Conservation (phyloP, 2,888 invertebrate species). For the Plebejus anna region DNA sequence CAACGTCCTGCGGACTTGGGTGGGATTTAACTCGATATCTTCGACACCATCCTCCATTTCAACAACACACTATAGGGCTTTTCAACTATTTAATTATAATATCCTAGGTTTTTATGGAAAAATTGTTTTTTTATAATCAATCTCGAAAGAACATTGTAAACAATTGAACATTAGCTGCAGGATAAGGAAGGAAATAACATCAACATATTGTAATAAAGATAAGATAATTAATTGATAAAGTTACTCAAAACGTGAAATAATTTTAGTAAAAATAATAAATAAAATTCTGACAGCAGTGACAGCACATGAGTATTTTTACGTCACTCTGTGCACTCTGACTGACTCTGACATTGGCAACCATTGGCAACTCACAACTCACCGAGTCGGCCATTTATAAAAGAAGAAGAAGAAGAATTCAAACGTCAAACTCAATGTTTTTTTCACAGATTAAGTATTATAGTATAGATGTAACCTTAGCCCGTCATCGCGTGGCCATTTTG, state of each 20-base stretch:
- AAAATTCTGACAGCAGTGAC: no score
- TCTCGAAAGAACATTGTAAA: background rate
- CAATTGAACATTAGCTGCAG: background rate
- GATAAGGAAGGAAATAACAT: background rate
- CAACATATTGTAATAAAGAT: background rate
- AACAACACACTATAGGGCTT: background rate
- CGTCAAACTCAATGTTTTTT: no score
- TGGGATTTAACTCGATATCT: slow-evolving; percentile 48
- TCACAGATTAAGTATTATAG: no score
- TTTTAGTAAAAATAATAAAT: background rate
- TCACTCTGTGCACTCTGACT: no score
- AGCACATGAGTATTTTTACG: no score
- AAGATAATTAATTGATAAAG: slow-evolving; percentile 7
- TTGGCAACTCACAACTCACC: no score
- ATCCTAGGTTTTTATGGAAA: background rate
- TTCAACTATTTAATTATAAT: slow-evolving; percentile 15
- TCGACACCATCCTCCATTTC: slow-evolving; percentile 47
- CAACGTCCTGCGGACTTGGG: slow-evolving; percentile 51
- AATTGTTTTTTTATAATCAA: background rate
- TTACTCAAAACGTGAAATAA: background rate
- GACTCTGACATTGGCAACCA: no score
- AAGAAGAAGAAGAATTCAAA: no score
- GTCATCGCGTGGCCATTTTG: no score
- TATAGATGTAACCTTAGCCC: no score
- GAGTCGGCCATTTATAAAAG: no score